These are phyloP conservation scores for Homarus gammarus DNA, from an alignment of 2,888 invertebrate species.

Conservation along the genomic window DNA sequence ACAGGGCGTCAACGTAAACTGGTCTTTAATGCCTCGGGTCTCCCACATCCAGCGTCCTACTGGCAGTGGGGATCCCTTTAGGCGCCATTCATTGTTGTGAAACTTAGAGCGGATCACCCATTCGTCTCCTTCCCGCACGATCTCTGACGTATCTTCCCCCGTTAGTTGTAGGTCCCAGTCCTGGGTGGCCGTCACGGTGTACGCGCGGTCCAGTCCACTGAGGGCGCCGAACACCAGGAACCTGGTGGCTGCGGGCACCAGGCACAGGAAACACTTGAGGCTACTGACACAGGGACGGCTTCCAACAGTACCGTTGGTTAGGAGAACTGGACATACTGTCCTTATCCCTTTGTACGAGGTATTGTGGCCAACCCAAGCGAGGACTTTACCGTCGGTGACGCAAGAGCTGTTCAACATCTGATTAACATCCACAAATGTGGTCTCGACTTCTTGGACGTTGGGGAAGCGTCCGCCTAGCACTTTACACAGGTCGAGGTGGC, in stretches of 20 bases:
- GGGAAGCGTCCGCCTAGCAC: too few species aligned
- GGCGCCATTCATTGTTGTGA: background rate
- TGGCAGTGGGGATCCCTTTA: background rate
- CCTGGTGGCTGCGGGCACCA: background rate
- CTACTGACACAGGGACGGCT: background rate
- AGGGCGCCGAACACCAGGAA: conserved; percentile 6
- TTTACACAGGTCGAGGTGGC: too few species aligned
- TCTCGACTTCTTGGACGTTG: too few species aligned
- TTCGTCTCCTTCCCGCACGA: background rate
- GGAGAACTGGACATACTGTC: background rate
- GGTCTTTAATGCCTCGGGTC: background rate
- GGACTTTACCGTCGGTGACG: background rate
- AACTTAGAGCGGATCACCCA: background rate
- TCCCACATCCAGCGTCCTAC: background rate
- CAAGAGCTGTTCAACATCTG: background rate
- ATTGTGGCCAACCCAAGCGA: background rate
- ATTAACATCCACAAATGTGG: too few species aligned
- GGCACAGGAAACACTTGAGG: conserved; percentile 6
- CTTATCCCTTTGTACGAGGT: background rate
- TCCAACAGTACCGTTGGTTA: background rate
- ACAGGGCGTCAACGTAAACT: conserved; percentile 23
- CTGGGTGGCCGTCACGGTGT: background rate
- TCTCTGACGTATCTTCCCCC: background rate
- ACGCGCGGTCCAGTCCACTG: background rate
- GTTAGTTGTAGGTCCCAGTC: background rate